Base-by-base conservation (phyloP, 2,888 invertebrate genomes). In the Hymenopus coronatus region DNA sequence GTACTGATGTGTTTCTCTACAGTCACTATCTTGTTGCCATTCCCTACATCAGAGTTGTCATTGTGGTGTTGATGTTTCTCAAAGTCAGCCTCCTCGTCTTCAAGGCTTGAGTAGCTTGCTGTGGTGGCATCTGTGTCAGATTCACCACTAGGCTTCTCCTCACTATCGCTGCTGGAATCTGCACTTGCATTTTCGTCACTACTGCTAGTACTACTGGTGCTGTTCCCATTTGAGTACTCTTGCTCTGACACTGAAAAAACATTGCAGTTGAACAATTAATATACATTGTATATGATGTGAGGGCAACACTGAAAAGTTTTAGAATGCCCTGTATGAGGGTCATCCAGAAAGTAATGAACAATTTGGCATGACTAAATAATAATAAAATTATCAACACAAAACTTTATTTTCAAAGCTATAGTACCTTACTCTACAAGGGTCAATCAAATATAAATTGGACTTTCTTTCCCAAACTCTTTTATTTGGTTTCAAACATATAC, bases 101-200 rank as follows among this genome's bases (percentile, higher is more conserved):
- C 94, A 86, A 94, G 92, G 91, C 94, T 94, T 28, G 94, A 94
- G 91, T 94, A 94, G 91, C 94, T 94, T 81, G 94, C 94, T 12
- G 94, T 94, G 14, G 94, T 94, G 3, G 93, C 94, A 90, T 94
- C 94, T 2, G 94, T 94, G 91, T 94, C 94, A 25, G 90, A 89
- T 27, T 84, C 89, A 70, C 87, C 82, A 27, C 85, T 86, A 20
- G 82, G 85, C 27, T 89, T 89, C 83, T 87, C 89, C 30, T 89
- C 89, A n/a, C 89, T 86, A 25, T 89, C 89, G 54, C 89, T 89
- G 30, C 89, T 88, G 2, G 88, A 88, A 27, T 87, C 88, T 8
- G 84, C 88, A 40, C 84, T 87, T 2, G 83, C 85, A 33, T 84
- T 87, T 27, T 88, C 54, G n/a, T 84, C 88, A 88, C 86, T 88